These are phyloP conservation scores for Mionectes olivaceus DNA, from an alignment of 2,797 vertebrate species.

Conservation along the genomic window DNA sequence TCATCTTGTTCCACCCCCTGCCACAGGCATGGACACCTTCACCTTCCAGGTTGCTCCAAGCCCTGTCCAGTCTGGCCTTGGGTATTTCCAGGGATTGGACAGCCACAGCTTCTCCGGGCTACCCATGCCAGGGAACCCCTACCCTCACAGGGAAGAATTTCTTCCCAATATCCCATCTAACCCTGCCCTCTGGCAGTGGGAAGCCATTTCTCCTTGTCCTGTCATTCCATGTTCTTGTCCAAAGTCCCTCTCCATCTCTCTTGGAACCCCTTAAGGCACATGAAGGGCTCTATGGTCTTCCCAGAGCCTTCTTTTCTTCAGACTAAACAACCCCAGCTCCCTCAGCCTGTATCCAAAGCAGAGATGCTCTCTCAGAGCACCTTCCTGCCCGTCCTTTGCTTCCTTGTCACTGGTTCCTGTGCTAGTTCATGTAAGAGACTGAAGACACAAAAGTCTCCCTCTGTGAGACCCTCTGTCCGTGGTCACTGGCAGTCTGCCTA, in stretches of 20 bases:
- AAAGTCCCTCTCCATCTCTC: background rate
- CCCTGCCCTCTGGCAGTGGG: background rate
- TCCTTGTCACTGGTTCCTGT: background rate
- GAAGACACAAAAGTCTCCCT: background rate
- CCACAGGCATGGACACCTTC: background rate
- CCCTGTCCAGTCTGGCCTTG: fast-evolving
- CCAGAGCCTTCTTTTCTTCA: background rate
- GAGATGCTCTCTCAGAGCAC: background rate
- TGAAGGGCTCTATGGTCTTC: background rate
- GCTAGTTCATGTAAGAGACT: background rate
- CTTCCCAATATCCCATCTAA: fast-evolving
- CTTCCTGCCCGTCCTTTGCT: background rate
- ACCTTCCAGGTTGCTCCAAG: background rate
- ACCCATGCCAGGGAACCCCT: fast-evolving
- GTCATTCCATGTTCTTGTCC: background rate
- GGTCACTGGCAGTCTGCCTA: background rate
- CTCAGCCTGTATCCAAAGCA: background rate
- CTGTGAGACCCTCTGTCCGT: background rate
- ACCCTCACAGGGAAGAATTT: fast-evolving
- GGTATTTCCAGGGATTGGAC: fast-evolving
- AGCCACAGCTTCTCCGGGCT: background rate
- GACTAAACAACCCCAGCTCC: background rate
- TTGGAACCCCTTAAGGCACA: background rate
- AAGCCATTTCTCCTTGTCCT: background rate
- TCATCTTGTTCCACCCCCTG: fast-evolving